These are phyloP conservation scores for Enhydra lutris DNA, from an alignment of 2,113 vertebrate genomes.

Conservation along the genomic window DNA sequence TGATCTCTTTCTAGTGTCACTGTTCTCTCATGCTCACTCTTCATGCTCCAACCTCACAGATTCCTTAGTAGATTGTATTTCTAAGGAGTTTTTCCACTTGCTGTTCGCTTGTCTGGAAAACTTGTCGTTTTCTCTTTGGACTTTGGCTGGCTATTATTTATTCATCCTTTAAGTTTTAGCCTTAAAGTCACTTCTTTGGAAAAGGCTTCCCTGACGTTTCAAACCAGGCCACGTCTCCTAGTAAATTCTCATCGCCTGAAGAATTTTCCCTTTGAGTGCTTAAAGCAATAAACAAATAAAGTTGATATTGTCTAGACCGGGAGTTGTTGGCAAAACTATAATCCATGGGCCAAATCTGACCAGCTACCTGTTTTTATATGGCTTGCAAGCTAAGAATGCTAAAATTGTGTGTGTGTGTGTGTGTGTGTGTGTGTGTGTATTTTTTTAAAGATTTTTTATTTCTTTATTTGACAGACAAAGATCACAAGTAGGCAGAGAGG, in stretches of 20 bases:
- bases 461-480: no score
- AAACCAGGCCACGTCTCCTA: not conserved
- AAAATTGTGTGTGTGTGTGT: not conserved
- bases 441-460: no score
- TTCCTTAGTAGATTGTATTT: not conserved
- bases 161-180: not conserved
- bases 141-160: not conserved
- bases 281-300: constrained; percentile 20
- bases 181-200: not conserved
- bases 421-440: not conserved
- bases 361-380: not conserved
- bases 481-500: no score
- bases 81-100: not conserved
- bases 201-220: not conserved
- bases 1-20: not conserved
- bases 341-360: not conserved
- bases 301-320: not conserved
- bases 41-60: not conserved
- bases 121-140: not conserved
- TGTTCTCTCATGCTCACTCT: not conserved
- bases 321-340: not conserved
- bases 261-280: not conserved
- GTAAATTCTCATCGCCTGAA: not conserved
- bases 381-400: not conserved
- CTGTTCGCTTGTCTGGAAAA: not conserved